Base-by-base conservation (phyloP, 2,797 vertebrate genomes). In the Pangasius djambal region DNA sequence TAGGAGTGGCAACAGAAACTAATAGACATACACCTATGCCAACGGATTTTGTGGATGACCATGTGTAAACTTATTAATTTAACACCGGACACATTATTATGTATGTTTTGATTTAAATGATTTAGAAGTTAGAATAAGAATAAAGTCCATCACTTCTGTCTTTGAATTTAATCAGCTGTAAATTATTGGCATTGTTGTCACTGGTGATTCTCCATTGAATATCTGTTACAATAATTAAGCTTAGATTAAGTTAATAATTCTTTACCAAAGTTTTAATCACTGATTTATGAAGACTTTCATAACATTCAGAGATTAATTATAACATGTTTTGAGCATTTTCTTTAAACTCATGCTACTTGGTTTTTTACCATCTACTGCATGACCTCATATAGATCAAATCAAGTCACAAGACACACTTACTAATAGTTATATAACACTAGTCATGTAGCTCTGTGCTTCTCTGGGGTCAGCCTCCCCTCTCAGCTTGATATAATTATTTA, bases 121-220 rank as follows among this genome's bases (percentile, higher is more conserved):
- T 63, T 63, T 44, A 7, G 2, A 12, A 79, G 13, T 81, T 65
- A 10, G 40, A 67, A 31, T 84, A 50, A 50, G 13, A 44, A 28
- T 65, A 65, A 65, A 67, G 15, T 18, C 13, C 1, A 7, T 65
- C 25, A 18, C 25, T 59, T 40, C 22, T 50, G 28, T n/a, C 15
- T 20, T 28, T 82, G 22, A 6, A 28, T 82, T 37, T 37, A 57
- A 81, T 37, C 15, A n/a, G 3, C 34, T 44, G 13, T 57, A 37
- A 83, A 63, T 48, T 44, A 83, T 44, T 63, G 6, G 25, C 28
- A 10, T 83, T 6, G 0, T 2, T n/a, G 81, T 44, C 61, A 18
- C 37, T 48, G 55, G 34, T 40, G 57, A 82, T 82, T 82, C 79
- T 59, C 78, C 52, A 81, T 20, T 57, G 55, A 81, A 34, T 81